A percentile compares a stretch with the other conserved stretches of the same genome.
Evolutionary conservation across 2,113 vertebrate genomes (phyloP).

Genomic region (Zapornia atra): DNA sequence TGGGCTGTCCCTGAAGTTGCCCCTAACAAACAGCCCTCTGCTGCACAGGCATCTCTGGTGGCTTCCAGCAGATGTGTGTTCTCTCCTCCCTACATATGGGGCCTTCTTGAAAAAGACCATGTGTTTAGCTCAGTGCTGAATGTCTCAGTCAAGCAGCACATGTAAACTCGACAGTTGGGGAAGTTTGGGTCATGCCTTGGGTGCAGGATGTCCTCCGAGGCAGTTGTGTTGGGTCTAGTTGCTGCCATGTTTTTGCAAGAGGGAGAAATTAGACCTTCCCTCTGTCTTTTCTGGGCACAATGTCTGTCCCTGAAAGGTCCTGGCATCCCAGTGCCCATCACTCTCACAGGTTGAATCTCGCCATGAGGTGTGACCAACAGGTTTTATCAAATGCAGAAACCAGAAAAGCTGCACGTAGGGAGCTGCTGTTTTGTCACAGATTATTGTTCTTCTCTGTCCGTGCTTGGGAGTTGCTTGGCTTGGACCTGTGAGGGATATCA

Average conservation of each 20-base stretch:
- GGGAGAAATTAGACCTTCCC: background rate
- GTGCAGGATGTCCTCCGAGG: background rate
- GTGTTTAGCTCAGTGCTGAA: background rate
- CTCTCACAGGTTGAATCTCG: background rate
- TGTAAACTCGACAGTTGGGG: background rate
- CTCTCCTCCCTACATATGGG: background rate
- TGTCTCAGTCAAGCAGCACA: rapidly evolving
- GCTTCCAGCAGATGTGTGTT: background rate
- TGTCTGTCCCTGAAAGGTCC: background rate
- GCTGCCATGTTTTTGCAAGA: background rate
- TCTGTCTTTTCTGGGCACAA: background rate
- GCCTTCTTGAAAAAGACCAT: background rate
- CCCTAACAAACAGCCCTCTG: background rate
- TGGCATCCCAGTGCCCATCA: background rate
- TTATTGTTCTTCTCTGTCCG: background rate
- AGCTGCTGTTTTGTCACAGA: background rate
- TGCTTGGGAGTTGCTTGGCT: background rate
- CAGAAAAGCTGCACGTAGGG: background rate
- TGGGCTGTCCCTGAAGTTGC: background rate
- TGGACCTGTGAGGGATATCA: background rate
- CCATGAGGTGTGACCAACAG: rapidly evolving
- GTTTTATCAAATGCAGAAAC: background rate
- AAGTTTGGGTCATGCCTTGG: background rate
- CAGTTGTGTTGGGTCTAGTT: rapidly evolving
- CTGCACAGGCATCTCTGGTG: background rate